Evolutionary conservation across 2,797 vertebrate genomes (phyloP).

Genomic region (Acanthornis magna): DNA sequence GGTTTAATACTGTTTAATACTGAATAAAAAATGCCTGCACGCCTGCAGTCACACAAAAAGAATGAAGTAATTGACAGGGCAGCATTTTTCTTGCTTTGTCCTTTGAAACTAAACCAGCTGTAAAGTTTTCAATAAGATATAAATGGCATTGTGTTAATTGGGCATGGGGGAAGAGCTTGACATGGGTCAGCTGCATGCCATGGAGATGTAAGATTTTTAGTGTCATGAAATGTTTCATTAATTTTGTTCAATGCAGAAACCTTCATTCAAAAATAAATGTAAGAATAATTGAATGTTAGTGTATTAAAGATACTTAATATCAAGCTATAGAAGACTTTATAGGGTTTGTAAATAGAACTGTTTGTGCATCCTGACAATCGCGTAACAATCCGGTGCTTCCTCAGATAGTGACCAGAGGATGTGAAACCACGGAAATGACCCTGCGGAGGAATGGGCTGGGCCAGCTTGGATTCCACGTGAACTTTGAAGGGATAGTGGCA

Average conservation of each 20-base stretch:
- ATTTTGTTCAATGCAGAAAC: not conserved
- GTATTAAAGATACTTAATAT: not conserved
- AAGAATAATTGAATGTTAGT: not conserved
- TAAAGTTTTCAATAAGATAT: not conserved
- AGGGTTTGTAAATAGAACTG: not conserved
- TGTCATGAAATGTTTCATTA: fast-evolving
- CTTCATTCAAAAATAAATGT: not conserved
- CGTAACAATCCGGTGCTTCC: conserved; percentile 3
- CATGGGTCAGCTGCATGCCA: not conserved
- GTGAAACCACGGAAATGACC: conserved; percentile 93
- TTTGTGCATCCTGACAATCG: not conserved
- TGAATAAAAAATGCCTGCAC: not conserved
- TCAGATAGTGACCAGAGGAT: conserved; percentile 91
- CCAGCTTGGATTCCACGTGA: conserved; percentile 96
- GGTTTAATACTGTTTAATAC: not conserved
- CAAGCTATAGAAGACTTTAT: not conserved
- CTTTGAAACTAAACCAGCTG: not conserved
- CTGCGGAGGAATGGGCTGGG: conserved; percentile 90
- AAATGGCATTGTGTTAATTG: not conserved
- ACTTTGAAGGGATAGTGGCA: conserved; percentile 96
- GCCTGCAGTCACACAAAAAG: not conserved
- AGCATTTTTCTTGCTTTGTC: conserved; percentile 1
- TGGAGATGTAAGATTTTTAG: not conserved
- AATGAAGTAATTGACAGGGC: not conserved
- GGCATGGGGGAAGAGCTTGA: not conserved